These are phyloP conservation scores for Sitta carolinensis DNA, from an alignment of 2,797 vertebrate genomes.

Conservation along the genomic window DNA sequence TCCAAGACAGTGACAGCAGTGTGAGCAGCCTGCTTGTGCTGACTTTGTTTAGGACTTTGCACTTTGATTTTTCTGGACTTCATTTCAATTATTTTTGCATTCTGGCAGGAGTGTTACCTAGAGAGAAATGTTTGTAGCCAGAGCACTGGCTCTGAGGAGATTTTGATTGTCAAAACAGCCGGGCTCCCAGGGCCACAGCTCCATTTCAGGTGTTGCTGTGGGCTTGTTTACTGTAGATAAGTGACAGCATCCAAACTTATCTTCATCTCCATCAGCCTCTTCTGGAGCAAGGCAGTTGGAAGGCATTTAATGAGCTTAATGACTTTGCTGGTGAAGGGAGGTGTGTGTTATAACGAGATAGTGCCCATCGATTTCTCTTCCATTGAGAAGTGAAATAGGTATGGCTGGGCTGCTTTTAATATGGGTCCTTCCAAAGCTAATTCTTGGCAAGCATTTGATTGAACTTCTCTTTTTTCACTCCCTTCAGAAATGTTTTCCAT, in stretches of 20 bases:
- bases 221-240: background rate
- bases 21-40: background rate
- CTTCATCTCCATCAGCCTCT: background rate
- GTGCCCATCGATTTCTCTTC: background rate
- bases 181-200: background rate
- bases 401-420: background rate
- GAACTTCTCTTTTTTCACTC: background rate
- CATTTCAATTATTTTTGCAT: background rate
- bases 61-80: background rate
- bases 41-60: background rate
- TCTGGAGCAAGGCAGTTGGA: background rate
- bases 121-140: background rate
- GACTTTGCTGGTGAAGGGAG: background rate
- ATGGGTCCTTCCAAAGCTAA: background rate
- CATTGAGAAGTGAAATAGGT: background rate
- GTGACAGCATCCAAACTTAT: background rate
- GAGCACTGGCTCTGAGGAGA: background rate
- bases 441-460: background rate
- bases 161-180: background rate
- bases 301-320: conserved; percentile 24
- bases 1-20: background rate
- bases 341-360: background rate
- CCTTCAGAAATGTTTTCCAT: conserved; percentile 13
- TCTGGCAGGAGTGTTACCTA: background rate
- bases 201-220: background rate